phyloP scores from a whole-genome alignment of 2,113 vertebrate genomes.

The Chrysemys picta region DNA sequence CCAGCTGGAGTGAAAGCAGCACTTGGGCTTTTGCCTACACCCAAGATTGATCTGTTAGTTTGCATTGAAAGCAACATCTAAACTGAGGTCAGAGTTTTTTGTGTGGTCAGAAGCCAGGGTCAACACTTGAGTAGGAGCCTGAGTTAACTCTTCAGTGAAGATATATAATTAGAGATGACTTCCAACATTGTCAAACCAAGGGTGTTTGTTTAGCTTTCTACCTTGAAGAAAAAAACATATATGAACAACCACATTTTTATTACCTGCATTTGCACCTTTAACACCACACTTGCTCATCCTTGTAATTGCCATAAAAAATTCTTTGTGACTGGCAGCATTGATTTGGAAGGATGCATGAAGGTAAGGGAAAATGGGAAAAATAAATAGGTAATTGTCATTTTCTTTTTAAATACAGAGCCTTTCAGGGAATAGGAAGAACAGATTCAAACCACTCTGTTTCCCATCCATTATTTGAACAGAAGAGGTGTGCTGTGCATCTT shows the following conservation, averaged over 20 bases:
- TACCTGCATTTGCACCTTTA: slow-evolving; percentile 46
- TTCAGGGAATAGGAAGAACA: slow-evolving; percentile 48
- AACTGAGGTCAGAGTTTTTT: background rate
- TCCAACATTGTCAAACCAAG: background rate
- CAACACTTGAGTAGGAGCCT: background rate
- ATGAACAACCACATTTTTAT: background rate
- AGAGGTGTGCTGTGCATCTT: background rate
- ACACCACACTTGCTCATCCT: slow-evolving; percentile 7
- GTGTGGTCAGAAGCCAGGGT: background rate
- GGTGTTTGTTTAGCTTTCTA: background rate
- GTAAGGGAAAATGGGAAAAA: slow-evolving; percentile 47
- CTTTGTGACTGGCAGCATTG: slow-evolving; percentile 18
- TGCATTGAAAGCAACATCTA: background rate
- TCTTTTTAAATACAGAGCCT: slow-evolving; percentile 51
- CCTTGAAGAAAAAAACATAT: background rate
- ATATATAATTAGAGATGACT: background rate
- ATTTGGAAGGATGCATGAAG: slow-evolving; percentile 48
- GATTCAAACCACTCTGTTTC: background rate
- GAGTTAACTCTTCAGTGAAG: background rate
- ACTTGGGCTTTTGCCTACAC: background rate
- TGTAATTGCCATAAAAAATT: slow-evolving; percentile 16
- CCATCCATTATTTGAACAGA: background rate
- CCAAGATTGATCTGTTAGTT: background rate
- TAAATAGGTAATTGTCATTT: slow-evolving; percentile 18
- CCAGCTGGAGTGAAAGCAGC: background rate